Conservation (phyloP, 2,888 invertebrate species). For the Bimastos eiseni region DNA sequence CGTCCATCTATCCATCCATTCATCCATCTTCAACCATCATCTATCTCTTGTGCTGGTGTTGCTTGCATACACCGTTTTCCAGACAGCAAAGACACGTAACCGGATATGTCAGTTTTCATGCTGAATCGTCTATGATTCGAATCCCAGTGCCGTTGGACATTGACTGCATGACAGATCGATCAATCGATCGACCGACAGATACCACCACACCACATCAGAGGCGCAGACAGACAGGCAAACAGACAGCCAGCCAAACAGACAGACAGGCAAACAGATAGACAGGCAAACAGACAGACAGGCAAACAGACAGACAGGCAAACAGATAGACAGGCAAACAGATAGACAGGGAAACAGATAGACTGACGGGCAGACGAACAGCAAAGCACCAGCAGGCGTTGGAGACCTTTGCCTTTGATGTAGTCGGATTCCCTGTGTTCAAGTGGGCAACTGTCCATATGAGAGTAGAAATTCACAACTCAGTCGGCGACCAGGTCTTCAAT, state of each 20-base stretch:
- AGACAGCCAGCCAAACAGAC: not conserved
- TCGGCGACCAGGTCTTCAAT: not conserved
- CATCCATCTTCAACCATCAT: not conserved
- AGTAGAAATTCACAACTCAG: not conserved
- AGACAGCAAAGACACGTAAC: not conserved
- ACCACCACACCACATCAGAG: not conserved
- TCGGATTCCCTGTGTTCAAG: not conserved
- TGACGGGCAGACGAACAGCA: not conserved
- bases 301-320: not conserved
- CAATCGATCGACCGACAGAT: not conserved
- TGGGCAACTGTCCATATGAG: not conserved
- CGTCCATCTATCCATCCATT: no score
- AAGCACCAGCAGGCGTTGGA: not conserved
- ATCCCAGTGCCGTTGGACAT: not conserved
- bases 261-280: no score
- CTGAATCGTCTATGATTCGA: conserved; percentile 6
- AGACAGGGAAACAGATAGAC: no score
- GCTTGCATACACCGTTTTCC: not conserved
- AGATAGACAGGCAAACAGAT: not conserved
- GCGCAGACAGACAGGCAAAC: not conserved
- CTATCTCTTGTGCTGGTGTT: not conserved
- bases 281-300: no score
- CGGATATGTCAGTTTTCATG: conserved; percentile 1
- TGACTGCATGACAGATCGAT: conserved; percentile 3
- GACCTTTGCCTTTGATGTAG: not conserved